phyloP scores from a whole-genome alignment of 2,797 vertebrate genomes.

The Micrastur ruficollis region DNA sequence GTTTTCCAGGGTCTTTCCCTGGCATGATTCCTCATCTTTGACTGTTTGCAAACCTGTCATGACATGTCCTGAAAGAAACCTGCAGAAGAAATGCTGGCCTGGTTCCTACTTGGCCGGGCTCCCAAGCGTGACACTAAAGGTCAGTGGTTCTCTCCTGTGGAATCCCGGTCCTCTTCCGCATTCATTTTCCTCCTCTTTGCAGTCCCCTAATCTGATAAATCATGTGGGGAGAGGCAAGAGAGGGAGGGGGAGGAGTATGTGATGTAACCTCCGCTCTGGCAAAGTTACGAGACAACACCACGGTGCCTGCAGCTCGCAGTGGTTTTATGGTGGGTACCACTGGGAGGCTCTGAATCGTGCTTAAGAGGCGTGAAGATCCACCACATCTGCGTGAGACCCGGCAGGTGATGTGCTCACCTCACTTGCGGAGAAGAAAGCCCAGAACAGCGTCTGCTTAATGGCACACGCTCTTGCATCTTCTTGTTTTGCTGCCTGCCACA shows the following conservation, averaged over 20 bases:
- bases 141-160: neutral
- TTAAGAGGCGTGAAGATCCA: neutral
- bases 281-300: fast-evolving
- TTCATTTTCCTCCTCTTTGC: neutral
- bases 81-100: neutral
- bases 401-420: neutral
- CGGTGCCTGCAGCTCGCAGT: fast-evolving
- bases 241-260: neutral
- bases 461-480: neutral
- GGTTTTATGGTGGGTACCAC: fast-evolving
- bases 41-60: neutral
- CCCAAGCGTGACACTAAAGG: neutral
- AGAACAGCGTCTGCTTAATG: neutral
- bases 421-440: neutral
- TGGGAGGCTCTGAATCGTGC: too few species aligned
- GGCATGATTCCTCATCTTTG: neutral
- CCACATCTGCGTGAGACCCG: neutral
- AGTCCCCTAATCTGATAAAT: neutral
- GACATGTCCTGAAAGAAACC: neutral
- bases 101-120: neutral
- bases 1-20: neutral
- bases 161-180: neutral
- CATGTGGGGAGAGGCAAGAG: neutral
- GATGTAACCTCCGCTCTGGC: neutral
- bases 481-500: neutral